phyloP scores from a whole-genome alignment of 2,113 vertebrate genomes.

The Nettapus auritus region DNA sequence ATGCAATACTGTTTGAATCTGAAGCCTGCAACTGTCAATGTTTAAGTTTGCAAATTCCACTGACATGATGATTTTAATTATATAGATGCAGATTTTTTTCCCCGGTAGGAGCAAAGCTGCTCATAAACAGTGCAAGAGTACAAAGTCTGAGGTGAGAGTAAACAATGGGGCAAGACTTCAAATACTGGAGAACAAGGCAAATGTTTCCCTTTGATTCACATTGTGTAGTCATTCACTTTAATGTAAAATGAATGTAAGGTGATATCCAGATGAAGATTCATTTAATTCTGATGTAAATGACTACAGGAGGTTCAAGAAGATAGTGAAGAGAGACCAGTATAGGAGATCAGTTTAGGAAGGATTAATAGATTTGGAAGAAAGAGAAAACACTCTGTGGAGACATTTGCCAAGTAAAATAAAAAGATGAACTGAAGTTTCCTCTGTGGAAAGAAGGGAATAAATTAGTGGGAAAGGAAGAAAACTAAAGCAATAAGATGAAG shows the following conservation, averaged over 20 bases:
- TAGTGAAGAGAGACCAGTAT: neutral
- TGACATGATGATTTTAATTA: neutral
- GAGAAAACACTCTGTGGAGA: neutral
- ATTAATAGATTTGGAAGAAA: neutral
- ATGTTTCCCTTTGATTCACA: neutral
- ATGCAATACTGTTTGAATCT: neutral
- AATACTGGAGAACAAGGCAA: neutral
- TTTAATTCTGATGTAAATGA: neutral
- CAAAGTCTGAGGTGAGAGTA: neutral
- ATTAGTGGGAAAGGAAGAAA: constrained; percentile 7
- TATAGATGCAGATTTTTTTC: neutral
- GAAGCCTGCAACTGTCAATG: neutral
- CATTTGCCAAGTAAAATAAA: neutral
- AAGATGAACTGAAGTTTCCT: neutral
- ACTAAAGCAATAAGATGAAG: neutral
- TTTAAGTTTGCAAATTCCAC: neutral
- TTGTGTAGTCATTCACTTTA: neutral
- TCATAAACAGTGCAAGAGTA: neutral
- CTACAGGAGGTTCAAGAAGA: neutral
- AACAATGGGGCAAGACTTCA: neutral
- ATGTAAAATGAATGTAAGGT: neutral
- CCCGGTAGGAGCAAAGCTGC: neutral
- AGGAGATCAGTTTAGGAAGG: neutral
- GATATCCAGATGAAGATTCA: neutral
- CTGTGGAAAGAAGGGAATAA: neutral